Evolutionary conservation across 2,888 invertebrate species (phyloP).

Genomic region (Eupithecia pulchellata): DNA sequence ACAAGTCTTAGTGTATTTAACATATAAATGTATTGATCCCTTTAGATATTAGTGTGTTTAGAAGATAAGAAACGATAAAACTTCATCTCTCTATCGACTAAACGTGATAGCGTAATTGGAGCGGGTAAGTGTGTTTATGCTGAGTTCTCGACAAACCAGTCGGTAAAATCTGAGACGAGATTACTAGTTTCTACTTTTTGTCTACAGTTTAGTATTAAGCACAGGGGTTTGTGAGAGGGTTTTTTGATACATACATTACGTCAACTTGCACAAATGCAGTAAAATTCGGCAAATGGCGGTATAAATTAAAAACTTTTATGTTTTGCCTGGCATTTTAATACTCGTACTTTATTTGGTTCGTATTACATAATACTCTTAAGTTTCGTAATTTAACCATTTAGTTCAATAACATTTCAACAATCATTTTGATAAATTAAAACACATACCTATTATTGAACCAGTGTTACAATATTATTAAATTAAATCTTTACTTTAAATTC

Average conservation of each 20-base stretch:
- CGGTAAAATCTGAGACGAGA: slow-evolving; percentile 50
- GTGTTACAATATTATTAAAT: too few relatives aligned
- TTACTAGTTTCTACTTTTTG: slow-evolving; percentile 1
- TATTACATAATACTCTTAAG: not conserved
- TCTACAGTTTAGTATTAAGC: not conserved
- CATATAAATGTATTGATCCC: not conserved
- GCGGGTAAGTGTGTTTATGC: slow-evolving; percentile 55
- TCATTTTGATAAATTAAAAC: not conserved
- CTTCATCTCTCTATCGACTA: slow-evolving; percentile 38
- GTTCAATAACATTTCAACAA: not conserved
- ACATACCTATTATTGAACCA: too few relatives aligned
- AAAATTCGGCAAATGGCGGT: not conserved
- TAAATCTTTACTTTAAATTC: too few relatives aligned
- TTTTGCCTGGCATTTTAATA: not conserved
- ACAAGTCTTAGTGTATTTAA: not conserved
- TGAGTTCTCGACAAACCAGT: slow-evolving; percentile 56
- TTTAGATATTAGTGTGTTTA: not conserved
- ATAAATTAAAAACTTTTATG: not conserved
- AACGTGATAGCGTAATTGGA: slow-evolving; percentile 61
- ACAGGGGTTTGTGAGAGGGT: not conserved
- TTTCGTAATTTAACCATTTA: not conserved
- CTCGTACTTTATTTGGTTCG: not conserved
- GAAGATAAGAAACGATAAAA: not conserved
- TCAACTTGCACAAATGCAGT: not conserved
- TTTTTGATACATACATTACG: not conserved